Evolutionary conservation across 2,113 vertebrate genomes (phyloP).

Genomic region (Baryphthengus martii): DNA sequence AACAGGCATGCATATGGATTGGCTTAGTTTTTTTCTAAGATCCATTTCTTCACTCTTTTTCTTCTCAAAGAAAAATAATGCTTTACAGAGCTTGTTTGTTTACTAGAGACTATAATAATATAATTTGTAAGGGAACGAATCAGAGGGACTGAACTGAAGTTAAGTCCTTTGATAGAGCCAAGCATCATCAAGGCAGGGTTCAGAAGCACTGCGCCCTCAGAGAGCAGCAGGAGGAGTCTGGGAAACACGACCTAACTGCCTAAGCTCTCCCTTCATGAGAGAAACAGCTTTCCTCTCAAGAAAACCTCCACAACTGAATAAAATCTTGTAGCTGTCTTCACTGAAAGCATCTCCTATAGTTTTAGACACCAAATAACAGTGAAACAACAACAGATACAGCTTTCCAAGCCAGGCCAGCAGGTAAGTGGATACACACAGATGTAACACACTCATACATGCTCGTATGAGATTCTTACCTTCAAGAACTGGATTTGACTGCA

Average conservation of each 20-base stretch:
- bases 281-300: neutral
- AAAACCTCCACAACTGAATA: neutral
- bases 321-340: neutral
- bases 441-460: fast-evolving
- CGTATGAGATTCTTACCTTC: slow-evolving; percentile 84
- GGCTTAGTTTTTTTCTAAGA: neutral
- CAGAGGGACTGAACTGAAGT: neutral
- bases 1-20: neutral
- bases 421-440: neutral
- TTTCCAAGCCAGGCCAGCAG: neutral
- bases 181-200: neutral
- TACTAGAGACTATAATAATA: neutral
- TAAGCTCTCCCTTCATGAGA: neutral
- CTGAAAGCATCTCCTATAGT: neutral
- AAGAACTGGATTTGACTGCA: slow-evolving; percentile 97
- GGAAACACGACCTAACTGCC: slow-evolving; percentile 10
- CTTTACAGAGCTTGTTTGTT: slow-evolving; percentile 7
- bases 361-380: neutral
- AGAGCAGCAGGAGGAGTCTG: neutral
- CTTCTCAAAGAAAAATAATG: neutral
- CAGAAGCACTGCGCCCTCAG: neutral
- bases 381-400: neutral
- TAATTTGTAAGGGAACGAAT: slow-evolving; percentile 29
- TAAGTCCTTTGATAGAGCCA: neutral
- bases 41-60: neutral